These are phyloP conservation scores for Dendroctonus ponderosae DNA, from an alignment of 1,140 invertebrate species.

Conservation along the genomic window DNA sequence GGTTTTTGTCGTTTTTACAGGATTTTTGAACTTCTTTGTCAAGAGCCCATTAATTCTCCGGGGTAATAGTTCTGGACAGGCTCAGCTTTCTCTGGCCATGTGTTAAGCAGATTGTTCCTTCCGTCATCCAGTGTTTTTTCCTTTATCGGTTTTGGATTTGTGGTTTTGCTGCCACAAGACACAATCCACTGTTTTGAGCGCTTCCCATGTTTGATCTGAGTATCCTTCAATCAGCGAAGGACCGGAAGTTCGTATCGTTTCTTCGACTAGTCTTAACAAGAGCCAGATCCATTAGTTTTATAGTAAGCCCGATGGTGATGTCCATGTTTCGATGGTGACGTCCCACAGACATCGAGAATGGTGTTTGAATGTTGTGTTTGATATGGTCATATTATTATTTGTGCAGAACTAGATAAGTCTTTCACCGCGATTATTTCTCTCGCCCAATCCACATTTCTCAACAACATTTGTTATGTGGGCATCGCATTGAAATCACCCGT, in stretches of 20 bases:
- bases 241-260: too few relatives aligned
- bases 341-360: too few relatives aligned
- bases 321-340: too few relatives aligned
- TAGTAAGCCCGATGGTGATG: too few relatives aligned
- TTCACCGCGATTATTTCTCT: too few relatives aligned
- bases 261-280: too few relatives aligned
- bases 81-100: slow-evolving; percentile 13
- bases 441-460: too few relatives aligned
- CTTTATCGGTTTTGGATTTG: slow-evolving; percentile 22
- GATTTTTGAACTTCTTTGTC: slow-evolving; percentile 13
- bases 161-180: slow-evolving; percentile 5
- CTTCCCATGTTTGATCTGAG: slow-evolving; percentile 12
- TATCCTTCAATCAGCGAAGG: too few relatives aligned
- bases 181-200: slow-evolving; percentile 21
- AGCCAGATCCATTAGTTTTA: too few relatives aligned
- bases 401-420: too few relatives aligned
- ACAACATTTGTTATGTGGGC: slow-evolving; percentile 5
- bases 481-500: slow-evolving; percentile 13
- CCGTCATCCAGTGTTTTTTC: slow-evolving; percentile 23
- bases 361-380: too few relatives aligned
- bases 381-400: too few relatives aligned
- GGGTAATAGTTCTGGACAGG: slow-evolving; percentile 18
- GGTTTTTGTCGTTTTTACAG: slow-evolving; percentile 16
- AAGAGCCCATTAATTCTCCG: slow-evolving; percentile 5
- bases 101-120: slow-evolving; percentile 14